Evolutionary conservation across 2,888 invertebrate genomes (phyloP), one percentile per base, ranked within the genome.

Genomic region (Acleris literana): DNA sequence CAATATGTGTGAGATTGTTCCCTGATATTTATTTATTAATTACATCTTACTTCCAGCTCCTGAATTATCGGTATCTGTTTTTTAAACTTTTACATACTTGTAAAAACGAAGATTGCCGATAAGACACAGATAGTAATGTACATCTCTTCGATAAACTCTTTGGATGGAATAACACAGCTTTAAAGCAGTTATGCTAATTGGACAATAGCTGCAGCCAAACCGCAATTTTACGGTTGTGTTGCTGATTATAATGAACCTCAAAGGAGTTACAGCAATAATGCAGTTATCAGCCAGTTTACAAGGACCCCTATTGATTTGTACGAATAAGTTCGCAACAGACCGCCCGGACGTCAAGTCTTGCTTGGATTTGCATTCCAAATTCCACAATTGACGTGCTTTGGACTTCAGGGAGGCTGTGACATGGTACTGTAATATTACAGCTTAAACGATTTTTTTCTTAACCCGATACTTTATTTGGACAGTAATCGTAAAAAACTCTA

Each of bases 291-390:
- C 39, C 39, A 39, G 39, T 39, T 39, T 39, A 39, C 51, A 55
- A 55, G 54, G 20, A 63, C 39, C 58, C 39, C 29, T 55, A 56
- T 60, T 61, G 65, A 66, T 61, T 61, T 52, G 65, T 46, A 59
- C 72, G 69, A 68, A 68, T 72, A 72, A 67, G 63, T 72, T 72
- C 52, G 69, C 70, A 44, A 55, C 69, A 72, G 76, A 39, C 39
- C 13, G 72, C 74, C 75, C 75, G 77, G 79, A 82, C 83, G 80
- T 85, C 83, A 84, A 83, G 80, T 76, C 39, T 39, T 39, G 39
- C 78, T 76, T 72, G 80, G 82, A 87, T 88, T 86, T 86, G 85
- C 86, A 88, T 87, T 80, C 85, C 84, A 87, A 87, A 88, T 88
- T 83, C 83, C 77, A 76, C 85, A 84, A 87, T 87, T 87, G 87